These are phyloP conservation scores for Scotopteryx bipunctaria DNA, from an alignment of 2,888 invertebrate genomes.

Conservation along the genomic window DNA sequence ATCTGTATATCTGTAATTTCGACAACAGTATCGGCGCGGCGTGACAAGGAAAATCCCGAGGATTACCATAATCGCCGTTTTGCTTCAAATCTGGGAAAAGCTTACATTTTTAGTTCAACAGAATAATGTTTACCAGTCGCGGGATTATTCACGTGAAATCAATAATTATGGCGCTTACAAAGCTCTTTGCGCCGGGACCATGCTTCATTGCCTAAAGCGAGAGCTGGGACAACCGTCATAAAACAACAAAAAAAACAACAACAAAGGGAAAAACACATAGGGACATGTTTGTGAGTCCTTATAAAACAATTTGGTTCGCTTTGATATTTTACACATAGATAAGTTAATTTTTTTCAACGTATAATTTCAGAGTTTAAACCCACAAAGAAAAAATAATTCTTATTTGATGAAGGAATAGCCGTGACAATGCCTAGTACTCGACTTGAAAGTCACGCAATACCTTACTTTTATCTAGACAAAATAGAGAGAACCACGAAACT, in stretches of 20 bases:
- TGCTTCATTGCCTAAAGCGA: background rate
- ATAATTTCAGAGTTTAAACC: too few species aligned
- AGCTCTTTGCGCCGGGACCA: background rate
- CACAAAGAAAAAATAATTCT: too few species aligned
- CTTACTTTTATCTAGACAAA: too few species aligned
- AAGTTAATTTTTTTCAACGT: too few species aligned
- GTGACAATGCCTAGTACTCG: too few species aligned
- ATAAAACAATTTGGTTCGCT: too few species aligned
- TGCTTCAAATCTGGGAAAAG: constrained; percentile 16
- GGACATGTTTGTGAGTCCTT: too few species aligned
- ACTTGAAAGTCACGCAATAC: too few species aligned
- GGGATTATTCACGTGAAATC: constrained; percentile 9
- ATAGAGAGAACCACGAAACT: too few species aligned
- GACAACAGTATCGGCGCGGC: constrained; percentile 12
- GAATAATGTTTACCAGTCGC: constrained; percentile 13
- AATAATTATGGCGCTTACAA: constrained; percentile 17
- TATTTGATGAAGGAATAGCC: too few species aligned
- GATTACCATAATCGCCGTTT: constrained; percentile 22
- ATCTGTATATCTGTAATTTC: constrained; percentile 3
- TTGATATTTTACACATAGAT: too few species aligned
- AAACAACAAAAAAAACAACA: background rate
- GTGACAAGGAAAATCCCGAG: constrained; percentile 15
- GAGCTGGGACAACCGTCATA: background rate
- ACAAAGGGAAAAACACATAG: too few species aligned
- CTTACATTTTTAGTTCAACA: constrained; percentile 12